Evolutionary conservation across 1,140 invertebrate genomes (phyloP), one percentile per base, ranked within the genome.

Genomic region (Meloidogyne exigua): DNA sequence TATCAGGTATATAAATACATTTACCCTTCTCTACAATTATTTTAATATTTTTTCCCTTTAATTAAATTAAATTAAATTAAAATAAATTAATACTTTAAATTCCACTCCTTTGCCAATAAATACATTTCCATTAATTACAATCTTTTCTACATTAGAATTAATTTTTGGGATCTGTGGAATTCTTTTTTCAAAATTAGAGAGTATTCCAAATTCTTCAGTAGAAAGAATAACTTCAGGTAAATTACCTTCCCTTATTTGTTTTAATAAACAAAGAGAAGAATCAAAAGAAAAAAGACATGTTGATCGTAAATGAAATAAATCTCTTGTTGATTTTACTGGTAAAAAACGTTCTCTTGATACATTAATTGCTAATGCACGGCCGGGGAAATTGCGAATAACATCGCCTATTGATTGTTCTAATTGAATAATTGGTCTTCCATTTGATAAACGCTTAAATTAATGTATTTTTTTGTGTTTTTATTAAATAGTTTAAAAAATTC

Each of bases 361-460:
- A 68, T 77, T 73, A 42, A 86, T 75, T 23, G 74, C 82, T 71
- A 57, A 57, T 36, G 78, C 75, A 32, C 62, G 44, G 32, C 78
- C 65, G 3, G 69, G 23, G 64, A 82, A 84, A 65, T 84, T 79
- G 1, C 72, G 70, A 39, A 76, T 81, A 63, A 79, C 81, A 49
- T 83, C 85, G 57, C 85, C 85, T 32, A 86, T 86, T 1, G 84
- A 83, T 15, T 79, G 84, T 75, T 86, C 85, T 44, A 86, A 73
- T 75, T 86, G 85, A n/a, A 86, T 76, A 7, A 87, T 80, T 32
- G 70, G 44, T 21, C 73, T n/a, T 10, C 85, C 84, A 72, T 79
- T 71, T 18, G 66, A 63, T 12, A 86, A 66, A 15, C 76, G 79
- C 77, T 84, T 32, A 78, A 85, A 82, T n/a, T 26, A 25, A 12